Conservation (phyloP, 2,888 invertebrate genomes). For the Teleiodes luculella region DNA sequence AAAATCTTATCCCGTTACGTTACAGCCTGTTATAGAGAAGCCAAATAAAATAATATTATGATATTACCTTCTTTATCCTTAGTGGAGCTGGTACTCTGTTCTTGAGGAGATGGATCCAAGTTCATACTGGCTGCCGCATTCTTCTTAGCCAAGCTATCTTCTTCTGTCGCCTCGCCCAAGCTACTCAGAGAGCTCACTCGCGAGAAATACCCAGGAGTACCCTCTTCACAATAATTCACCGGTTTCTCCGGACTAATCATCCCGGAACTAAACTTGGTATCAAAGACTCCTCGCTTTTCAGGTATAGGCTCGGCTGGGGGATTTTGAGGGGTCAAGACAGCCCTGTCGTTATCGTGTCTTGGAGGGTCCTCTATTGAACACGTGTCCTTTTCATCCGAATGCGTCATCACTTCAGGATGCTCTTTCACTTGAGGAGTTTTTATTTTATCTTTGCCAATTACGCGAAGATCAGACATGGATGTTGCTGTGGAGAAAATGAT, state of each 20-base stretch:
- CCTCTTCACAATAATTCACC: constrained; percentile 91
- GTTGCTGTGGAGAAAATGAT: constrained; percentile 92
- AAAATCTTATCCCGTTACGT: too few species aligned
- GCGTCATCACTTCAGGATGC: constrained; percentile 68
- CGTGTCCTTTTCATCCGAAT: constrained; percentile 72
- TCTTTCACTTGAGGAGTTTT: constrained; percentile 55
- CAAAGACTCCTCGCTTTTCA: constrained; percentile 58
- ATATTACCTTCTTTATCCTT: constrained; percentile 69
- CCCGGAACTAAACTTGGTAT: constrained; percentile 81
- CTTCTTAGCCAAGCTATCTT: constrained; percentile 63
- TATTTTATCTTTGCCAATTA: constrained; percentile 70
- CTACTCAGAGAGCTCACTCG: constrained; percentile 81
- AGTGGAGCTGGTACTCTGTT: constrained; percentile 49
- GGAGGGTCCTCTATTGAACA: constrained; percentile 72
- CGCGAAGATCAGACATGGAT: constrained; percentile 90
- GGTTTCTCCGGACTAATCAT: constrained; percentile 88
- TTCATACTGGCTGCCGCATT: constrained; percentile 68
- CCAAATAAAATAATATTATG: too few species aligned
- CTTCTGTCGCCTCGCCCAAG: constrained; percentile 74
- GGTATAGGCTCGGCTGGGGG: constrained; percentile 39
- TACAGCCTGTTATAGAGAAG: too few species aligned
- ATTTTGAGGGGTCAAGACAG: constrained; percentile 51
- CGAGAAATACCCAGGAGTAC: constrained; percentile 89
- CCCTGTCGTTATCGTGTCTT: constrained; percentile 66
- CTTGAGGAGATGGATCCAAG: constrained; percentile 52